Conservation (phyloP, 1,140 invertebrate genomes). For the Aradophagus sp. region DNA sequence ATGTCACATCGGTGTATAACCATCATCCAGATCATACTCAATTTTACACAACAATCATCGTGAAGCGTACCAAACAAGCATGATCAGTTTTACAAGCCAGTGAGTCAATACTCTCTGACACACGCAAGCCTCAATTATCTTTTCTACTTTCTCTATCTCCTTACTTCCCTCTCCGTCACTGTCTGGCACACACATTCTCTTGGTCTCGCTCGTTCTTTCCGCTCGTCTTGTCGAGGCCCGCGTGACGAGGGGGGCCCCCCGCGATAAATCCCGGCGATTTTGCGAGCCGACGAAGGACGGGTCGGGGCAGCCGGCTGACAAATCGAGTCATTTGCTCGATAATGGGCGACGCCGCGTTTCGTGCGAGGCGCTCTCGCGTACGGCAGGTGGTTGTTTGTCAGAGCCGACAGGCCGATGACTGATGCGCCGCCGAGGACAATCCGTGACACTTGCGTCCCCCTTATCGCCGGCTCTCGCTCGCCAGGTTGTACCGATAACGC, state of each 20-base stretch:
- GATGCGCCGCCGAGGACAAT: no score
- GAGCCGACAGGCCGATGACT: constrained; percentile 6
- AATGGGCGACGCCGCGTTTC: constrained; percentile 9
- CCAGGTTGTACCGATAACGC: no score
- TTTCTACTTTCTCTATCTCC: background rate
- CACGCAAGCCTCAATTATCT: background rate
- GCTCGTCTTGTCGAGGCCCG: background rate
- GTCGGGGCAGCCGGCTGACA: constrained; percentile 17
- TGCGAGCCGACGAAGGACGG: constrained; percentile 21
- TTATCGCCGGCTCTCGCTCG: no score
- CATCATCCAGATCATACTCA: no score
- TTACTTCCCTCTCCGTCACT: background rate
- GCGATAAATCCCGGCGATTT: constrained; percentile 10
- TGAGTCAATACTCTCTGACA: no score
- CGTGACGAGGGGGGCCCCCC: no score
- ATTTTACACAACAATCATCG: no score
- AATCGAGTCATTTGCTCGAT: constrained; percentile 30
- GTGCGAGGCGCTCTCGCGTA: background rate
- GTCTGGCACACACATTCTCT: no score
- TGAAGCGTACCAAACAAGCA: no score
- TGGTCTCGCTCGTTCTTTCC: background rate
- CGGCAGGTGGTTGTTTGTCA: constrained; percentile 23
- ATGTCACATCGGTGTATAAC: no score
- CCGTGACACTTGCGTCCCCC: no score
- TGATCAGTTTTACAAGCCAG: no score